Conservation (phyloP, 2,888 invertebrate genomes). For the Drosophila emarginata region DNA sequence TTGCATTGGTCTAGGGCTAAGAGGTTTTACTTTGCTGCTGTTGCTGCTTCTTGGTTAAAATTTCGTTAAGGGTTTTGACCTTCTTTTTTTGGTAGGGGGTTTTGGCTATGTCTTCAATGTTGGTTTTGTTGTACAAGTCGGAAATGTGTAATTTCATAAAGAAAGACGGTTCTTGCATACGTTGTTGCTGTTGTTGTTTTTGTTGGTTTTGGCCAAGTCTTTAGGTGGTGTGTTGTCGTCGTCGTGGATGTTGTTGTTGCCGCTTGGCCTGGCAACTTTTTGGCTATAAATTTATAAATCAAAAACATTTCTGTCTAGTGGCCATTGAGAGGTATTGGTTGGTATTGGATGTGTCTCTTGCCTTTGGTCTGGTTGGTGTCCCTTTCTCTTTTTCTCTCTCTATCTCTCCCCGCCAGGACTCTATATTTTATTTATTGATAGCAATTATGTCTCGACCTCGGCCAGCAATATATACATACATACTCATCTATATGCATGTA, state of each 20-base stretch:
- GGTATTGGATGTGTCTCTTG: conserved; percentile 40
- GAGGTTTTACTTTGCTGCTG: conserved; percentile 30
- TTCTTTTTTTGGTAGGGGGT: background rate
- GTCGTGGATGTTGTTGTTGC: conserved; percentile 56
- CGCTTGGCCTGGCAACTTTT: conserved; percentile 73
- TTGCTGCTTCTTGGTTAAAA: conserved; percentile 36
- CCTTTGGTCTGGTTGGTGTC: conserved; percentile 5
- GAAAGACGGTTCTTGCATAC: conserved; percentile 69
- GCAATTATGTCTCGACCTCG: conserved; percentile 79
- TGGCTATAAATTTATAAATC: conserved; percentile 75
- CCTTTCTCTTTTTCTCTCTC: conserved; percentile 8
- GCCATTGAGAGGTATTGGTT: conserved; percentile 42
- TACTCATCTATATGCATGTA: background rate
- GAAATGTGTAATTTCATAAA: conserved; percentile 77
- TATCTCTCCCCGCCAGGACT: conserved; percentile 40
- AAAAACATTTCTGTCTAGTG: conserved; percentile 68
- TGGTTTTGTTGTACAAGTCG: conserved; percentile 69
- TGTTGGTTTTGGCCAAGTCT: conserved; percentile 59
- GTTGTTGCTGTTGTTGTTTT: conserved; percentile 29
- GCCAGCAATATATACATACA: conserved; percentile 51
- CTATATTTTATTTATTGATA: conserved; percentile 79
- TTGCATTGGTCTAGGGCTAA: background rate
- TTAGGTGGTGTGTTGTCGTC: conserved; percentile 55
- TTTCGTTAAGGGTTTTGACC: conserved; percentile 39
- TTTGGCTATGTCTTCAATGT: conserved; percentile 61